Percentiles rank a stretch among this genome's conserved stretches.
Evolutionary conservation across 2,888 invertebrate genomes (phyloP).

Genomic region (Rhagonycha lutea): DNA sequence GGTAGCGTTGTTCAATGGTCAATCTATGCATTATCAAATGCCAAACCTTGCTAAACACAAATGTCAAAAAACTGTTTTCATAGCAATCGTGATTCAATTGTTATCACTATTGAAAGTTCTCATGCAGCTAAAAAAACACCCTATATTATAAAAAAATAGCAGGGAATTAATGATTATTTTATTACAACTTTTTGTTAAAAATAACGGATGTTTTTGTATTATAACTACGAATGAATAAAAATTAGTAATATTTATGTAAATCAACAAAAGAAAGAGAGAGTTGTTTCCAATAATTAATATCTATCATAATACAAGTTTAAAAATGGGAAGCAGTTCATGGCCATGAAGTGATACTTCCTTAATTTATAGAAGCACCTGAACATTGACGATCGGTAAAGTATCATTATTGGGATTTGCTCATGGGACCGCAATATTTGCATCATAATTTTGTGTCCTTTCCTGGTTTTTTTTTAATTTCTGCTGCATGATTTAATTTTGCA

Average conservation of each 20-base stretch:
- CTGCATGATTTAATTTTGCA: too few relatives aligned
- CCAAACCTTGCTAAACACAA: too few relatives aligned
- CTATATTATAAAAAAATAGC: too few relatives aligned
- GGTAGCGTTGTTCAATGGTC: too few relatives aligned
- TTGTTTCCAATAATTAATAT: neutral
- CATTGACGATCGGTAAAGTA: neutral
- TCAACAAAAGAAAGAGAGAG: neutral
- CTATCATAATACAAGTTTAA: neutral
- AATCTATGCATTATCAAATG: too few relatives aligned
- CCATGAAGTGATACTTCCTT: neutral
- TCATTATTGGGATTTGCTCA: neutral
- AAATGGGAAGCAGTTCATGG: neutral
- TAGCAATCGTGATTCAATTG: too few relatives aligned
- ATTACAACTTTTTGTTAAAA: neutral
- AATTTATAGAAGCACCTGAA: neutral
- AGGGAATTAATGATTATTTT: too few relatives aligned
- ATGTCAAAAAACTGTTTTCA: too few relatives aligned
- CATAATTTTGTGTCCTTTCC: neutral
- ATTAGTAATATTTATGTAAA: neutral
- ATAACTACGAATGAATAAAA: neutral
- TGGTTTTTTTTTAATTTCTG: too few relatives aligned
- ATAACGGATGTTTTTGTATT: neutral
- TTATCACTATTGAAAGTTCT: too few relatives aligned
- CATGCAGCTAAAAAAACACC: too few relatives aligned
- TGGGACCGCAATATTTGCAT: neutral